Conservation (phyloP, 1,140 invertebrate genomes). For the Macrocentrus cingulum region DNA sequence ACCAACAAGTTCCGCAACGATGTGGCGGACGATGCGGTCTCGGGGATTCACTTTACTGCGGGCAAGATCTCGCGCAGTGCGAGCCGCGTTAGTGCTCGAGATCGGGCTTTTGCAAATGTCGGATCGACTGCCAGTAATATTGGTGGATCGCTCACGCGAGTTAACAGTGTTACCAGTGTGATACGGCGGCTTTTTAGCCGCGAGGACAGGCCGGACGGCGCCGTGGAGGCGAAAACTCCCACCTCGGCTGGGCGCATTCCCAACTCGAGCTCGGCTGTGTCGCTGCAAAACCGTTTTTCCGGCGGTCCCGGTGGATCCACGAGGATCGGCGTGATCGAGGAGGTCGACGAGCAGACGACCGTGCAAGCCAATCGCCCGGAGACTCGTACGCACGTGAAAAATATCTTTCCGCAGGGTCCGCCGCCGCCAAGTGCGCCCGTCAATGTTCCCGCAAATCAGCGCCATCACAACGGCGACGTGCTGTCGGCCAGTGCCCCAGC, state of each 20-base stretch:
- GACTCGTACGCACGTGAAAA: constrained; percentile 56
- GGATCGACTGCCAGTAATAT: constrained; percentile 52
- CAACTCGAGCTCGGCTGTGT: constrained; percentile 44
- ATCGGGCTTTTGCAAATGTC: constrained; percentile 42
- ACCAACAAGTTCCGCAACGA: constrained; percentile 65
- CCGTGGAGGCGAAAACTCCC: constrained; percentile 41
- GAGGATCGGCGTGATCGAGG: constrained; percentile 77
- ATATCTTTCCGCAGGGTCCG: constrained; percentile 52
- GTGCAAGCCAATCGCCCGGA: constrained; percentile 69
- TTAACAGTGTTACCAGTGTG: constrained; percentile 72
- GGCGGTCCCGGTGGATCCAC: constrained; percentile 61
- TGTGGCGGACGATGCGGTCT: constrained; percentile 66
- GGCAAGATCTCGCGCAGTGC: constrained; percentile 56
- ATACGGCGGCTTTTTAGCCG: constrained; percentile 74
- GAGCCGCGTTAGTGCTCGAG: constrained; percentile 50
- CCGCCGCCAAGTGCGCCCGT: constrained; percentile 51
- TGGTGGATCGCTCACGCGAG: constrained; percentile 66
- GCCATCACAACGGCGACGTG: constrained; percentile 62
- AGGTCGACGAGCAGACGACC: constrained; percentile 79
- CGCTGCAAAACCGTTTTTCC: constrained; percentile 44
- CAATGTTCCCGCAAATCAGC: constrained; percentile 49
- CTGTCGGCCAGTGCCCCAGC: constrained; percentile 49
- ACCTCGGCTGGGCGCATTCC: constrained; percentile 43
- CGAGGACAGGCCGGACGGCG: constrained; percentile 63
- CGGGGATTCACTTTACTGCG: constrained; percentile 71